These are phyloP conservation scores for Selenia dentaria DNA, from an alignment of 2,888 invertebrate species.

Conservation along the genomic window DNA sequence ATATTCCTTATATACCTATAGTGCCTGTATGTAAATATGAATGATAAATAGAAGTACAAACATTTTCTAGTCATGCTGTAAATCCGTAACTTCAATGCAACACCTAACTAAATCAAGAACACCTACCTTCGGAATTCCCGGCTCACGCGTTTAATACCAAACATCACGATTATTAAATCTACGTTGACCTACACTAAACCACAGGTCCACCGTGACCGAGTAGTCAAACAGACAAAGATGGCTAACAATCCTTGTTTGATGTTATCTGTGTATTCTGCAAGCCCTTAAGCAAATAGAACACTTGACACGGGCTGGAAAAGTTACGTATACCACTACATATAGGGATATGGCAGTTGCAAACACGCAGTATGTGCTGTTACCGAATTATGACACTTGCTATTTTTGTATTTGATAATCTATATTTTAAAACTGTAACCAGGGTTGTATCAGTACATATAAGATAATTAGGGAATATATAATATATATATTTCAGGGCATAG, in stretches of 20 bases:
- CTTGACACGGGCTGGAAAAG: slow-evolving; percentile 27
- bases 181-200: slow-evolving; percentile 72
- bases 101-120: not conserved
- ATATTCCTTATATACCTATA: too few species aligned
- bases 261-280: slow-evolving; percentile 67
- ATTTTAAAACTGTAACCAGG: too few species aligned
- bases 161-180: slow-evolving; percentile 54
- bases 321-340: too few species aligned
- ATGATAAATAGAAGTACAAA: too few species aligned
- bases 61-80: not conserved
- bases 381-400: too few species aligned
- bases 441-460: too few species aligned
- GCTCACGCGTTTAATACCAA: slow-evolving; percentile 43
- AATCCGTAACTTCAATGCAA: not conserved
- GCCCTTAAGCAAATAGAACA: slow-evolving; percentile 53
- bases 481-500: too few species aligned
- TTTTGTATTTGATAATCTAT: too few species aligned
- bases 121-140: slow-evolving; percentile 36
- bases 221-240: slow-evolving; percentile 58
- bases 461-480: too few species aligned
- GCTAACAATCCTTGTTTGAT: slow-evolving; percentile 61
- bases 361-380: too few species aligned
- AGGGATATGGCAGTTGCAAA: too few species aligned
- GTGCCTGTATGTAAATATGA: too few species aligned
- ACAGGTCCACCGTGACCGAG: slow-evolving; percentile 77